Evolutionary conservation across 2,797 vertebrate species (phyloP).

Genomic region (Antennarius maculatus): DNA sequence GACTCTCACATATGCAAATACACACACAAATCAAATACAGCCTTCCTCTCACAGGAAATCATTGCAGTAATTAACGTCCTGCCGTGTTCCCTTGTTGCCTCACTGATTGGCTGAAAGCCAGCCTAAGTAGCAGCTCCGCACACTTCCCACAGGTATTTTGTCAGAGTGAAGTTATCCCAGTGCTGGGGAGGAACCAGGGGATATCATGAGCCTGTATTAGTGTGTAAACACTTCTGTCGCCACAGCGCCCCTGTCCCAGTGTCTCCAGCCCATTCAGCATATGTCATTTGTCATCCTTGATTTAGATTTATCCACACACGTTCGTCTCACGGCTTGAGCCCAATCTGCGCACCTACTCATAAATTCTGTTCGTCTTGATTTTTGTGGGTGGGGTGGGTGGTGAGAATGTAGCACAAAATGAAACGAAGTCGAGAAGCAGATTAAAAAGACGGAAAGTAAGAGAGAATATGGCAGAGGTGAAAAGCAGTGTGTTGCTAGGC

Average conservation of each 20-base stretch:
- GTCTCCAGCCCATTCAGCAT: slow-evolving; percentile 62
- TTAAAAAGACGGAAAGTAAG: not conserved
- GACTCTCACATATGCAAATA: slow-evolving; percentile 29
- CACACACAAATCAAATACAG: slow-evolving; percentile 61
- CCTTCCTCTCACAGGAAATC: slow-evolving; percentile 73
- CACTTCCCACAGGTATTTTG: slow-evolving; percentile 66
- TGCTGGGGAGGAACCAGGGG: slow-evolving; percentile 57
- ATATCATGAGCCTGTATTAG: slow-evolving; percentile 71
- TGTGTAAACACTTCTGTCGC: slow-evolving; percentile 74
- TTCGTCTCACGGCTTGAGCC: slow-evolving; percentile 41
- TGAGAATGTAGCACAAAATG: not conserved
- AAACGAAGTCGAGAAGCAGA: not conserved
- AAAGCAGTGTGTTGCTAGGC: slow-evolving; percentile 5
- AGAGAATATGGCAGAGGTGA: not conserved
- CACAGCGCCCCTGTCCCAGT: slow-evolving; percentile 51
- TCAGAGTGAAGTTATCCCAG: slow-evolving; percentile 66
- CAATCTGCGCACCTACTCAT: slow-evolving; percentile 43
- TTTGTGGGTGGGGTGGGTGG: too few species aligned
- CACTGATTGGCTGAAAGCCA: slow-evolving; percentile 73
- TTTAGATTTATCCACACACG: slow-evolving; percentile 70
- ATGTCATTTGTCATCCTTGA: slow-evolving; percentile 75
- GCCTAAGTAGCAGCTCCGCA: slow-evolving; percentile 51
- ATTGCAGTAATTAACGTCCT: slow-evolving; percentile 73
- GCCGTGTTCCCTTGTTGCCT: slow-evolving; percentile 44
- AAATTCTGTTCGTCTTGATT: slow-evolving; percentile 22